These are phyloP conservation scores for Eleginops maclovinus DNA, from an alignment of 2,113 vertebrate genomes.

Conservation along the genomic window DNA sequence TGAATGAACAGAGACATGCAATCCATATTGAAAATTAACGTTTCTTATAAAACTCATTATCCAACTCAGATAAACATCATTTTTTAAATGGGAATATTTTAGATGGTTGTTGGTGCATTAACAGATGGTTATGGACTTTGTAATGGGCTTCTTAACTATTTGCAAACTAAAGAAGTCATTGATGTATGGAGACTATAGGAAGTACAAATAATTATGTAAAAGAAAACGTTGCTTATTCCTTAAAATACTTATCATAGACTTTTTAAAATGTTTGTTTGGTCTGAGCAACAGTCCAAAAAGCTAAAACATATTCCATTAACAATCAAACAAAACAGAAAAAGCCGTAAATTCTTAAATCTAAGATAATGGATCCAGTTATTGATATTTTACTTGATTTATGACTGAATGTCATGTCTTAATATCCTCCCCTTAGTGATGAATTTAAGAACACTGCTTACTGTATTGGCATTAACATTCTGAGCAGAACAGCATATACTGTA, in stretches of 20 bases:
- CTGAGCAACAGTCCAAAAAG: neutral
- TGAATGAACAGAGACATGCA: too few relatives aligned
- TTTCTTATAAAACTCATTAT: neutral
- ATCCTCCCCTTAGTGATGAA: constrained; percentile 35
- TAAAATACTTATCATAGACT: neutral
- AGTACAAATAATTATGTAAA: neutral
- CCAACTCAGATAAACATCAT: too few relatives aligned
- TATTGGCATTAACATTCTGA: constrained; percentile 34
- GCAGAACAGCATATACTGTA: constrained; percentile 57
- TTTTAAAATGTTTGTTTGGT: neutral
- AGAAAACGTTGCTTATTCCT: too few relatives aligned
- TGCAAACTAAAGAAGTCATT: neutral
- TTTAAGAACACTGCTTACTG: constrained; percentile 35
- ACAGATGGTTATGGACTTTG: neutral
- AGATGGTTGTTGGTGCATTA: neutral
- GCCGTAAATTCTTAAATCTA: neutral
- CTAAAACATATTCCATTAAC: neutral
- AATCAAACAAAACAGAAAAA: too few relatives aligned
- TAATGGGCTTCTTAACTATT: neutral
- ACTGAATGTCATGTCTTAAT: neutral
- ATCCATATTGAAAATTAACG: too few relatives aligned
- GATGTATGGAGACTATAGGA: neutral
- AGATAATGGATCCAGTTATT: neutral
- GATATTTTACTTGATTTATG: constrained; percentile 5
- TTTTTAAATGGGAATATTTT: neutral